Base-by-base conservation (phyloP, 2,888 invertebrate species). In the Eristalis pertinax region DNA sequence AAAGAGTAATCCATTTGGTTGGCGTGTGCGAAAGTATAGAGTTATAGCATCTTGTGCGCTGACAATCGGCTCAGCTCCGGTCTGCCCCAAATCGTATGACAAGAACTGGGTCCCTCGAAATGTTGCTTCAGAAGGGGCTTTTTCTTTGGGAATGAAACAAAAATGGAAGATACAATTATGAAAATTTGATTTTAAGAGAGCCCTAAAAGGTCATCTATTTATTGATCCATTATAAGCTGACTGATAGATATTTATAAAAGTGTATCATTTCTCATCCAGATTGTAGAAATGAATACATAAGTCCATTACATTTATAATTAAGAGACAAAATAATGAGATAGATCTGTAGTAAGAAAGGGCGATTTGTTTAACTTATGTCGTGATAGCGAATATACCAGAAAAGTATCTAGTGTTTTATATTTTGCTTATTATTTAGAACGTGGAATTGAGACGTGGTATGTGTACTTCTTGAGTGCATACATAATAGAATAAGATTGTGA, bases 41-140 rank as follows among this genome's bases (percentile, higher is more conserved):
- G 97, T 97, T 89, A 99, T 96, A 88, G 97, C 96, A 92, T 99
- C 99, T 92, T 97, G 97, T 76, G 97, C 97, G 93, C 97, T 97
- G 89, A 97, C 96, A 90, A 98, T 96, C 2, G 97, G 97, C 91
- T 97, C 97, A 0, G 97, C 97, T 4, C 97, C 97, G 0, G 96
- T 96, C 92, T 96, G 96, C 84, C 96, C 96, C 90, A 98, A 94
- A 93, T 98, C 97, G 94, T 98, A 98, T 73, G 97, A 97, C 77
- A 99, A 95, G 94, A 97, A 98, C 94, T 98, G 98, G 0, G 96
- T 96, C 7, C 98, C 98, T 76, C 97, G 95, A 93, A 99, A 98
- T 78, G 98, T 98, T 10, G 98, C 98, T 93, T 98, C 98, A 74
- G 98, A 97, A 58, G 98, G 98, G 13, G 97, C 96, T 94, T 97